phyloP scores from a whole-genome alignment of 2,888 invertebrate genomes.

The Papilio demoleus region DNA sequence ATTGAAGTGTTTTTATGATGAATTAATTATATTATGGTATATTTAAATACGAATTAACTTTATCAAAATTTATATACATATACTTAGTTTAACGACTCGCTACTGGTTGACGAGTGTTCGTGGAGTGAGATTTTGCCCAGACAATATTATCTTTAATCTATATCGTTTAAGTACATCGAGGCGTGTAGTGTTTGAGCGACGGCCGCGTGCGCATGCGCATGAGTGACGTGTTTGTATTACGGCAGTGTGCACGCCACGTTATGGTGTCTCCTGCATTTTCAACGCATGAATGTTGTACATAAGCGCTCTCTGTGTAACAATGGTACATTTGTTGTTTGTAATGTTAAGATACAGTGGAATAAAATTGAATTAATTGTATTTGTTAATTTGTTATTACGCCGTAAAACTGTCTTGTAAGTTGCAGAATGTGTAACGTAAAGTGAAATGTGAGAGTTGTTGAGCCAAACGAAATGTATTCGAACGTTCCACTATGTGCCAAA shows the following conservation, averaged over 20 bases:
- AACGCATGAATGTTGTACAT: slow-evolving; percentile 51
- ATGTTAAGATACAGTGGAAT: slow-evolving; percentile 38
- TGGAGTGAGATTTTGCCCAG: slow-evolving; percentile 82
- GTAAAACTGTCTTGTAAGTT: slow-evolving; percentile 40
- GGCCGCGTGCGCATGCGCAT: slow-evolving; percentile 43
- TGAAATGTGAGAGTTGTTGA: slow-evolving; percentile 52
- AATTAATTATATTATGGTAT: slow-evolving; percentile 64
- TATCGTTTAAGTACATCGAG: slow-evolving; percentile 68
- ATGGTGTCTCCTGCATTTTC: slow-evolving; percentile 50
- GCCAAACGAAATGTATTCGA: slow-evolving; percentile 55
- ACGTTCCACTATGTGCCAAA: slow-evolving; percentile 68
- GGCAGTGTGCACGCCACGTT: slow-evolving; percentile 46
- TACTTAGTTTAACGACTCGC: slow-evolving; percentile 80
- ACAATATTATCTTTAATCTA: slow-evolving; percentile 81
- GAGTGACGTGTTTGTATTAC: slow-evolving; percentile 46
- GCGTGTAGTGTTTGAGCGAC: slow-evolving; percentile 56
- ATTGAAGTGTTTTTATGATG: slow-evolving; percentile 74
- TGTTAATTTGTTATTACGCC: slow-evolving; percentile 26
- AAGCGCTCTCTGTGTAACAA: slow-evolving; percentile 42
- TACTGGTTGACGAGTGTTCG: slow-evolving; percentile 77
- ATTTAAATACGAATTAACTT: slow-evolving; percentile 81
- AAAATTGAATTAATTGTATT: slow-evolving; percentile 20
- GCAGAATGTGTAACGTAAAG: slow-evolving; percentile 54
- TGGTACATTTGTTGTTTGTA: slow-evolving; percentile 38
- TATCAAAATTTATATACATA: slow-evolving; percentile 80